Conservation (phyloP, 2,797 vertebrate genomes). For the Gymnoscopelus braueri region DNA sequence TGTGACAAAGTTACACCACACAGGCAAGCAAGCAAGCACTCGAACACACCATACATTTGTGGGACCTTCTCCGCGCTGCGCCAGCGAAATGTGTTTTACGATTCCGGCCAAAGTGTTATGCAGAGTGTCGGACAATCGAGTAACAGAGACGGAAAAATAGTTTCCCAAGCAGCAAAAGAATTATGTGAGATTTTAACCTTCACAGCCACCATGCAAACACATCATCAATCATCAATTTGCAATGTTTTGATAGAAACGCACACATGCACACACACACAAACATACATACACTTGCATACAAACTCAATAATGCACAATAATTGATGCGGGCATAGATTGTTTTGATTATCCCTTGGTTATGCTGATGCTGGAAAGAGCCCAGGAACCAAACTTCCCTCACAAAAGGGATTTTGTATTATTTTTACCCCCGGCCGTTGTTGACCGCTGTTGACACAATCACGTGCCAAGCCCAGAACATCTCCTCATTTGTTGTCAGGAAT, state of each 20-base stretch:
- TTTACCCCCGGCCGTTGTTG: slow-evolving; percentile 28
- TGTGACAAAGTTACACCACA: slow-evolving; percentile 64
- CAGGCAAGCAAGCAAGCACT: slow-evolving; percentile 53
- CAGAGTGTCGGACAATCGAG: slow-evolving; percentile 15
- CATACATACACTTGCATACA: slow-evolving; percentile 18
- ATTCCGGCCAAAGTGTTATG: slow-evolving; percentile 2
- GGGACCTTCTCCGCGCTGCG: slow-evolving; percentile 2
- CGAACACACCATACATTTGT: slow-evolving; percentile 30
- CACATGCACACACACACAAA: slow-evolving; percentile 44
- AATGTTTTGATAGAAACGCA: slow-evolving; percentile 53
- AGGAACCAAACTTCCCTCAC: slow-evolving; percentile 22
- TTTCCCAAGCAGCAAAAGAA: background rate
- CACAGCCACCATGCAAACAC: slow-evolving; percentile 42
- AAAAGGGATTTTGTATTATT: slow-evolving; percentile 34
- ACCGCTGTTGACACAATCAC: slow-evolving; percentile 38
- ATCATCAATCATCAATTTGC: slow-evolving; percentile 62
- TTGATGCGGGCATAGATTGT: slow-evolving; percentile 50
- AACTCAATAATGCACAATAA: slow-evolving; percentile 16
- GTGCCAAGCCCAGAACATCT: slow-evolving; percentile 34
- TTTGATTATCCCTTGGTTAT: slow-evolving; percentile 34
- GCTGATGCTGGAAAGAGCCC: slow-evolving; percentile 39
- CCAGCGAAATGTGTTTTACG: background rate
- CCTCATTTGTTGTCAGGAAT: slow-evolving; percentile 43
- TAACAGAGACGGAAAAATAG: background rate
- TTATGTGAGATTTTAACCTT: slow-evolving; percentile 42